Base-by-base conservation (phyloP, 2,888 invertebrate species). In the Platycnemis pennipes region DNA sequence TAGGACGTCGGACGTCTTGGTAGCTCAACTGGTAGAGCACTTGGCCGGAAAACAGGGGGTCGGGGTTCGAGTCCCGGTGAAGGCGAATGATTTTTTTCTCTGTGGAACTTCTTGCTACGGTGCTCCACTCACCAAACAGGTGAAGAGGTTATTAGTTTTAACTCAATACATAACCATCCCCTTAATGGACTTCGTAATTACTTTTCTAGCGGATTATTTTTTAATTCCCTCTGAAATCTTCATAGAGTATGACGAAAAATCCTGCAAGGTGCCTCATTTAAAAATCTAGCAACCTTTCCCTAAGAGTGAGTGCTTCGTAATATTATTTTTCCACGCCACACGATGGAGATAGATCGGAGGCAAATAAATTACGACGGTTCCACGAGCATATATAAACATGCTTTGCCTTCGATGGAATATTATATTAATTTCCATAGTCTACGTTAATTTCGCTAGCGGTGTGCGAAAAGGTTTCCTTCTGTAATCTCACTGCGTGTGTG, bases 401-500 rank as follows among this genome's bases (percentile, higher is more conserved):
- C 77, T 31, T 37, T 11, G 77, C 37, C 77, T 77, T 16, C 77
- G 8, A 31, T 37, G 31, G 37, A 77, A 77, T 37, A 31, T 77
- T 77, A 77, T 37, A 77, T 77, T 37, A 77, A 77, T 77, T 77
- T 77, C 77, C 77, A 63, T 89, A 89, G 42, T 37, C 56, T 49
- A 42, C 56, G 89, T 53, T 89, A 53, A 89, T 89, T 89, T 56
- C 42, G 56, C 56, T 49, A 26, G 42, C 56, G 56, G 56, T 56
- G 37, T 89, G 89, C 53, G 37, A 89, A 42, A n/a, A 53, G 56
- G 89, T 53, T 89, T 56, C 26, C 89, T 89, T 56, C 56, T 89
- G 56, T 63, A 45, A 77, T 77, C 77, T 77, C 77, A 37, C 37
- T 63, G 63, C 22, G 63, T 63, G 63, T 77, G 77, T 77, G 37